Conservation (phyloP, 2,797 vertebrate species). For the Limosa lapponica region DNA sequence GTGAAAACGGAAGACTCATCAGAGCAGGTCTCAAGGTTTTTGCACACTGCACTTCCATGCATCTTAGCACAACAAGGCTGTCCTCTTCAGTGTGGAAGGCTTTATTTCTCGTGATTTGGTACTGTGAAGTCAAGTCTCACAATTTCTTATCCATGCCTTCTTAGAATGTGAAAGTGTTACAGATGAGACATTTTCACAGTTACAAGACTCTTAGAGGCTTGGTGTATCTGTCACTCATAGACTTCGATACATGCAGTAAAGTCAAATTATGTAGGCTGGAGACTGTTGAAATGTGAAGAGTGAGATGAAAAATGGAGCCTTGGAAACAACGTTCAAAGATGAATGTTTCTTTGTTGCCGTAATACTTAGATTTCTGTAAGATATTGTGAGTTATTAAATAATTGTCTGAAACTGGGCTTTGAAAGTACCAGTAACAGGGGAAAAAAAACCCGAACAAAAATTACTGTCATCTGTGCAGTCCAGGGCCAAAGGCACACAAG, state of each 20-base stretch:
- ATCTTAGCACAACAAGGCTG: background rate
- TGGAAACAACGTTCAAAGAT: background rate
- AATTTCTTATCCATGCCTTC: background rate
- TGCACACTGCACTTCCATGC: background rate
- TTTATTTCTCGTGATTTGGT: background rate
- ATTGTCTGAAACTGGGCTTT: background rate
- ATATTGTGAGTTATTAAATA: background rate
- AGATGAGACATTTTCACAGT: background rate
- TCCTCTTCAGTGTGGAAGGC: background rate
- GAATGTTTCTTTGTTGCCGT: background rate
- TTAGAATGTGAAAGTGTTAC: background rate
- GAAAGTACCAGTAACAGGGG: background rate
- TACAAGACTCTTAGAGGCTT: background rate
- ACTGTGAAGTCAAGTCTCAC: background rate
- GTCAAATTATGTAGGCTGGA: background rate
- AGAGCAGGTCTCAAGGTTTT: background rate
- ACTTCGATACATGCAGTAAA: background rate
- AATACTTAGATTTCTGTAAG: background rate
- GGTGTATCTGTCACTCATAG: background rate
- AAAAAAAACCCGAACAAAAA: background rate
- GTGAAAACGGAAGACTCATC: background rate
- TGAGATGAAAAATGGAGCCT: background rate
- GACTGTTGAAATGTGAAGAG: background rate
- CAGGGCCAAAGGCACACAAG: background rate
- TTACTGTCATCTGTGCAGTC: fast-evolving